Percentiles rank a stretch among this genome's conserved stretches.
phyloP scores from a whole-genome alignment of 2,113 vertebrate species.

The Limnothrissa miodon region DNA sequence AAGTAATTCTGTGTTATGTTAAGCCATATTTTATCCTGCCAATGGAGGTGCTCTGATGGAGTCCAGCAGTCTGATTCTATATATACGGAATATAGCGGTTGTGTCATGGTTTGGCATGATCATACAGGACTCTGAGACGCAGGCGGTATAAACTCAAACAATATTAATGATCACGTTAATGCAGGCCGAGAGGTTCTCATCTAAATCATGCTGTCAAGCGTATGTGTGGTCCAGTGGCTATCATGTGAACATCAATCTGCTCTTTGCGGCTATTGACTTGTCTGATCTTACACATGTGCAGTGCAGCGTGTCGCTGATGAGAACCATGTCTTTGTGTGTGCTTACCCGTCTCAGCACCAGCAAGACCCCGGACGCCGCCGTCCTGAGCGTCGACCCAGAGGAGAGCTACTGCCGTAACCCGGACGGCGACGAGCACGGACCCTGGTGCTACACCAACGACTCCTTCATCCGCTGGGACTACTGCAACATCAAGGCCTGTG shows the following conservation, averaged over 20 bases:
- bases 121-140: not conserved
- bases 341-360: slow-evolving; percentile 38
- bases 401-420: slow-evolving; percentile 94
- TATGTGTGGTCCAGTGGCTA: not conserved
- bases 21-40: not conserved
- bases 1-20: slow-evolving; percentile 9
- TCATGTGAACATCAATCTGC: not conserved
- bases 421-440: slow-evolving; percentile 94
- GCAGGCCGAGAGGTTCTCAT: not conserved
- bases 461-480: slow-evolving; percentile 93
- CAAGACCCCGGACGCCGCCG: slow-evolving; percentile 61
- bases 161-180: not conserved
- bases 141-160: not conserved
- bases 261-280: not conserved
- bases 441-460: slow-evolving; percentile 94
- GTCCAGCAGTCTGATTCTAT: not conserved
- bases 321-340: slow-evolving; percentile 24
- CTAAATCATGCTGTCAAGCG: not conserved
- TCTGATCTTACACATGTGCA: not conserved
- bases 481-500: slow-evolving; percentile 88
- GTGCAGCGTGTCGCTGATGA: not conserved
- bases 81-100: not conserved
- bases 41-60: not conserved
- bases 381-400: slow-evolving; percentile 74
- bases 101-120: not conserved